Evolutionary conservation across 2,888 invertebrate species (phyloP).

Genomic region (Macaria notata): DNA sequence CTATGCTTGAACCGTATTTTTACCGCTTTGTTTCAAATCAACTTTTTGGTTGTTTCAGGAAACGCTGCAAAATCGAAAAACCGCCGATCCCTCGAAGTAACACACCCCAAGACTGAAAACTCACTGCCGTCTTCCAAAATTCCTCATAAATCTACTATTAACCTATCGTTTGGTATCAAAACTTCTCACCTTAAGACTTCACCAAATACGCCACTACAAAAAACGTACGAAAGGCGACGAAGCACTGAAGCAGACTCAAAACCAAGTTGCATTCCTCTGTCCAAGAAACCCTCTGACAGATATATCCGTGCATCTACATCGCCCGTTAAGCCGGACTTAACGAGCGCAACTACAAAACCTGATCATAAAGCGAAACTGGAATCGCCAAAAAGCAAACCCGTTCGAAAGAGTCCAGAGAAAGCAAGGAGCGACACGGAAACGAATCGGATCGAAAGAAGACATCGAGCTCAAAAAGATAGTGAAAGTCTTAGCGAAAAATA

Average conservation of each 20-base stretch:
- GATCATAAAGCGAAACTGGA: conserved; percentile 61
- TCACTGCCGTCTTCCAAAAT: conserved; percentile 76
- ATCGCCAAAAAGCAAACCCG: conserved; percentile 51
- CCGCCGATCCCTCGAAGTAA: conserved; percentile 66
- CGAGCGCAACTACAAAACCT: conserved; percentile 49
- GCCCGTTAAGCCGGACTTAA: conserved; percentile 65
- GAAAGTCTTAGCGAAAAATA: conserved; percentile 78
- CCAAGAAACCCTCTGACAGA: conserved; percentile 65
- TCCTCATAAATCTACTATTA: conserved; percentile 69
- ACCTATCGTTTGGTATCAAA: conserved; percentile 66
- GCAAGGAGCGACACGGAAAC: conserved; percentile 68
- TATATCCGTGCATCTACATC: conserved; percentile 57
- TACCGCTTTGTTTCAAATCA: conserved; percentile 19
- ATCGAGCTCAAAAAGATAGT: conserved; percentile 77
- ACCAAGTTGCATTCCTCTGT: conserved; percentile 73
- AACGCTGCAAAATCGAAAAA: conserved; percentile 60
- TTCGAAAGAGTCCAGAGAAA: conserved; percentile 69
- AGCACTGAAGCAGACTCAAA: conserved; percentile 60
- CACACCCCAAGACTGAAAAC: conserved; percentile 72
- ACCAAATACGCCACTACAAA: conserved; percentile 48
- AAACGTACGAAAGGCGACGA: conserved; percentile 62
- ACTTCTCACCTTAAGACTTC: conserved; percentile 57
- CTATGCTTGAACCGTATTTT: conserved; percentile 25
- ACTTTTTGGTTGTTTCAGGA: conserved; percentile 67
- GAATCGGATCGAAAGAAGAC: conserved; percentile 69